Conservation (phyloP, 2,888 invertebrate genomes). For the Rosalia funebris region DNA sequence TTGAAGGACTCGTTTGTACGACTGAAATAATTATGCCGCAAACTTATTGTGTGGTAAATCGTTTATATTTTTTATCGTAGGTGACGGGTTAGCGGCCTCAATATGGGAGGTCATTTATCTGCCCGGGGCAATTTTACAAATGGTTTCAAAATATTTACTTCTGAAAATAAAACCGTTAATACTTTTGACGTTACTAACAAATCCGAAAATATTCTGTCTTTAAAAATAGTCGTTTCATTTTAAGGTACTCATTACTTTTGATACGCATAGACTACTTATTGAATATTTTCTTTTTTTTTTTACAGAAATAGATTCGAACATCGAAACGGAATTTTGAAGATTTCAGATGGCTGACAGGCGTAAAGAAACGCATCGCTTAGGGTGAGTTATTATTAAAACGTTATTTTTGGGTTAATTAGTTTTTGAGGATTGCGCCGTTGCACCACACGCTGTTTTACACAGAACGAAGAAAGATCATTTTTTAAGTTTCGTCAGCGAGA, state of each 20-base stretch:
- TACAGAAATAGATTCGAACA: background rate
- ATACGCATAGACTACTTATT: too few species aligned
- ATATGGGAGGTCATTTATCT: background rate
- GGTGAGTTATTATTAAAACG: slow-evolving; percentile 20
- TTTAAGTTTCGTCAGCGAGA: background rate
- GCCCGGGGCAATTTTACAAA: background rate
- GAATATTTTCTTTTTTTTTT: too few species aligned
- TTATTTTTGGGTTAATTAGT: slow-evolving; percentile 22
- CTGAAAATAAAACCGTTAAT: background rate
- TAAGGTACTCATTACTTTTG: too few species aligned
- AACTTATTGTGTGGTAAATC: background rate
- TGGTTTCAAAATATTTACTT: background rate
- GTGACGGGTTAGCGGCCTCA: background rate
- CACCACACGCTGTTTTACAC: background rate
- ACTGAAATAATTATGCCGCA: background rate
- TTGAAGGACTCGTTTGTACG: too few species aligned
- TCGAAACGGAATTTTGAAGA: slow-evolving; percentile 13
- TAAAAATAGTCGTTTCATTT: too few species aligned
- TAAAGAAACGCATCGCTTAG: slow-evolving; percentile 2
- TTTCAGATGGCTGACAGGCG: slow-evolving; percentile 15
- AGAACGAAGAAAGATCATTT: slow-evolving; percentile 1
- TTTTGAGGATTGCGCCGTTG: slow-evolving; percentile 12
- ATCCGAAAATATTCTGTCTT: too few species aligned
- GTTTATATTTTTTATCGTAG: background rate
- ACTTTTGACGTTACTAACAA: background rate